phyloP scores from a whole-genome alignment of 2,797 vertebrate species.

The Graptemys geographica region DNA sequence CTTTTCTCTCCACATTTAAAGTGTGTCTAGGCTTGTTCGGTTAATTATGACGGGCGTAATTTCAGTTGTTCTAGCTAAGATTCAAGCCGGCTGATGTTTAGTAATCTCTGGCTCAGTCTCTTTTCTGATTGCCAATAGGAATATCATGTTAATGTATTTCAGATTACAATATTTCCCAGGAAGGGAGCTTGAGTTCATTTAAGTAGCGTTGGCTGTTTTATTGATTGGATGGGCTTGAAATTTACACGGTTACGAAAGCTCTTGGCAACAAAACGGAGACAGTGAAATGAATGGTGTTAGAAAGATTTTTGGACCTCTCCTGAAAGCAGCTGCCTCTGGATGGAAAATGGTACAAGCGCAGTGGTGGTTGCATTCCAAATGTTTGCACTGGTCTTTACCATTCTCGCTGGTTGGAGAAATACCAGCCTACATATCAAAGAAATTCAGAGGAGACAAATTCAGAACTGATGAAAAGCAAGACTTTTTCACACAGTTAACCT shows the following conservation, averaged over 20 bases:
- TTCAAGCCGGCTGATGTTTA: neutral
- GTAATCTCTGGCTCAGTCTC: neutral
- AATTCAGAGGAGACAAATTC: neutral
- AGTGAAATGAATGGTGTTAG: neutral
- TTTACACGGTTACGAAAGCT: neutral
- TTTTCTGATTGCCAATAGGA: neutral
- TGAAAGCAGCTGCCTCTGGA: neutral
- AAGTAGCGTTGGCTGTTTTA: neutral
- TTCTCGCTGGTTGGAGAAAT: neutral
- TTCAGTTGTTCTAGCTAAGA: neutral
- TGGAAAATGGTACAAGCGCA: neutral
- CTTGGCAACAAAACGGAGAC: neutral
- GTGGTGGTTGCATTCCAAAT: neutral
- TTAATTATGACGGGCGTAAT: neutral
- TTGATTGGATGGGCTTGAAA: neutral
- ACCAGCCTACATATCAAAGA: neutral
- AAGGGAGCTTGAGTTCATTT: neutral
- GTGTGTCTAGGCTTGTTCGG: neutral
- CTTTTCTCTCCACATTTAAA: neutral
- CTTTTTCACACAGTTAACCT: neutral
- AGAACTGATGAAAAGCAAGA: neutral
- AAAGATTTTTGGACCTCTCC: neutral
- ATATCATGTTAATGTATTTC: neutral
- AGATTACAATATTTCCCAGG: neutral
- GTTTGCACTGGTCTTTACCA: neutral